Evolutionary conservation across 2,888 invertebrate species (phyloP), one percentile per base, ranked within the genome.

Genomic region (Drosophila colorata): DNA sequence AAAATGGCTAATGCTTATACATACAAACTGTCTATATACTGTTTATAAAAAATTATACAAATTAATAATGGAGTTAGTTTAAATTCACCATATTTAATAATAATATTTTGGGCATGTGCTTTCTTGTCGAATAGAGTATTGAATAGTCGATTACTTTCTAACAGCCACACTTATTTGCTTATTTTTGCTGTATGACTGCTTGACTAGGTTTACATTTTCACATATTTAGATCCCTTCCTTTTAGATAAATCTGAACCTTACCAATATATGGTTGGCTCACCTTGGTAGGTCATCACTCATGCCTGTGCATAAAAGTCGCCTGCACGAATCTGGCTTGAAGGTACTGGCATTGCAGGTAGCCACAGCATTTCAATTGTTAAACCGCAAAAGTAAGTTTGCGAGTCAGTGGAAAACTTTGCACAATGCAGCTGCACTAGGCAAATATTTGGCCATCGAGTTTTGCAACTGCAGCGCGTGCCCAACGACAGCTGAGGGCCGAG

Each of bases 371-470:
- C 68, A 84, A 76, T 74, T 80, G 73, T 69, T 72, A 63, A 67
- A 58, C 81, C 81, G 47, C 74, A 80, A 87, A 87, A 76, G 72
- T 78, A 78, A 80, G 69, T 80, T 87, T 78, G n/a, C 66, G 40
- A 69, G 61, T 43, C 71, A 57, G 67, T 58, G 59, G 57, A 74
- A 76, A 82, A 86, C 68, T 82, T 82, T 77, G 13, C 38, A 52
- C 65, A 77, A 55, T 73, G 71, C 73, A 72, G 60, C 67, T 73
- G 65, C 68, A 47, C 77, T 77, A 64, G 81, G 66, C 87, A 87
- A 83, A 83, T 87, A 83, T 83, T 83, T 83, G 71, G 81, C 64
- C 81, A 76, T 76, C 69, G 66, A 74, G 87, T 69, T 87, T 78
- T 67, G 65, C 65, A 77, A 64, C 69, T 76, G 74, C 66, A 56